phyloP scores from a whole-genome alignment of 2,888 invertebrate species.

The Resseliella maxima region DNA sequence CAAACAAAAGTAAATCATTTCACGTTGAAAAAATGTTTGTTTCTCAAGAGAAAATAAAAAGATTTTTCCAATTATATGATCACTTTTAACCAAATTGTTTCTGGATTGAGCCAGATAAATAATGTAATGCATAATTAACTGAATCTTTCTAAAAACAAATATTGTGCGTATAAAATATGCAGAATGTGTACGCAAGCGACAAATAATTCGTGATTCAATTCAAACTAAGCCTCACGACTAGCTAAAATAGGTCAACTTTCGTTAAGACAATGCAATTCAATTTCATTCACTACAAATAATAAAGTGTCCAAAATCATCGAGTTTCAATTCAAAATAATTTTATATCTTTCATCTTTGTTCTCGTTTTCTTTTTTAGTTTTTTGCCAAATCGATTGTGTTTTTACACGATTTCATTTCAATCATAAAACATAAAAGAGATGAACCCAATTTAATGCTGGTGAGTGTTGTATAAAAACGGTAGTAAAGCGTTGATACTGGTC shows the following conservation, averaged over 20 bases:
- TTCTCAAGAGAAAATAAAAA: too few species aligned
- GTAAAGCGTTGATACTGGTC: neutral
- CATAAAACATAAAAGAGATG: neutral
- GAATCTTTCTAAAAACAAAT: conserved; percentile 31
- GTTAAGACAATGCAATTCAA: conserved; percentile 9
- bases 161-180: neutral
- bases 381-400: neutral
- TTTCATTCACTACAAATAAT: conserved; percentile 12
- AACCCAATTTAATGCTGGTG: neutral
- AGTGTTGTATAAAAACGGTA: neutral
- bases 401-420: conserved; percentile 32
- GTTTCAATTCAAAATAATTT: too few species aligned
- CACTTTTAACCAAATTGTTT: too few species aligned
- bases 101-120: too few species aligned
- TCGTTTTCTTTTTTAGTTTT: neutral
- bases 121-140: too few species aligned
- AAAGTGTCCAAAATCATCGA: neutral
- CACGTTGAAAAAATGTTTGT: neutral
- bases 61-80: too few species aligned
- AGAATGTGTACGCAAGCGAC: neutral
- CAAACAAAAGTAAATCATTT: neutral
- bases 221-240: conserved; percentile 56
- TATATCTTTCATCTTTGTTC: neutral
- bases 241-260: conserved; percentile 21
- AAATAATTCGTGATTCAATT: conserved; percentile 27